A percentile compares a stretch with the other conserved stretches of the same genome.
phyloP scores from a whole-genome alignment of 2,888 invertebrate genomes.

The Congeria kusceri region DNA sequence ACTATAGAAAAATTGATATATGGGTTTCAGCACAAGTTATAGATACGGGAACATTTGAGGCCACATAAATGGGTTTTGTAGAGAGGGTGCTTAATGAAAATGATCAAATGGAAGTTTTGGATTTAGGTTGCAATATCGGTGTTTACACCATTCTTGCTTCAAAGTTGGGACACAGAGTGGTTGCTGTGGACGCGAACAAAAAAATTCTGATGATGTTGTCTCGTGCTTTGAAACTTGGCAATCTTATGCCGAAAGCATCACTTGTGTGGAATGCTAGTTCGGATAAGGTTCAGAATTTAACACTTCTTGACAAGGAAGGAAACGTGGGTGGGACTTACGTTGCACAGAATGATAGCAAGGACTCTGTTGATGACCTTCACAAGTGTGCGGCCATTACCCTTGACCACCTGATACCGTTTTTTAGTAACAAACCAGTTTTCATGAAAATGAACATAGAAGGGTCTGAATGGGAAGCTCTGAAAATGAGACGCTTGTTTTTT shows the following conservation, averaged over 20 bases:
- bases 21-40: constrained; percentile 62
- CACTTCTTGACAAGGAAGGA: constrained; percentile 55
- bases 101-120: constrained; percentile 62
- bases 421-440: constrained; percentile 63
- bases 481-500: constrained; percentile 67
- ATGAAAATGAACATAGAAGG: constrained; percentile 79
- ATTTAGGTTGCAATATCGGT: constrained; percentile 72
- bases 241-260: constrained; percentile 56
- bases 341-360: constrained; percentile 20
- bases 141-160: constrained; percentile 69
- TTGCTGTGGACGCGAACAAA: constrained; percentile 65
- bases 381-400: constrained; percentile 64
- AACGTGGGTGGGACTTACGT: constrained; percentile 74
- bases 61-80: constrained; percentile 63
- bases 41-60: constrained; percentile 69
- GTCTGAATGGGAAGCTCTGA: constrained; percentile 68
- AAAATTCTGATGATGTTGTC: constrained; percentile 59
- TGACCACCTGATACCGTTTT: constrained; percentile 69
- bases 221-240: constrained; percentile 61
- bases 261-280: constrained; percentile 73
- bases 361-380: constrained; percentile 8
- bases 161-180: constrained; percentile 61
- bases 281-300: constrained; percentile 60
- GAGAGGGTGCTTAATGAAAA: constrained; percentile 55
- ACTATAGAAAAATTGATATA: constrained; percentile 59